Conservation (phyloP, 2,797 vertebrate genomes). For the Philypnodon macrostomus region DNA sequence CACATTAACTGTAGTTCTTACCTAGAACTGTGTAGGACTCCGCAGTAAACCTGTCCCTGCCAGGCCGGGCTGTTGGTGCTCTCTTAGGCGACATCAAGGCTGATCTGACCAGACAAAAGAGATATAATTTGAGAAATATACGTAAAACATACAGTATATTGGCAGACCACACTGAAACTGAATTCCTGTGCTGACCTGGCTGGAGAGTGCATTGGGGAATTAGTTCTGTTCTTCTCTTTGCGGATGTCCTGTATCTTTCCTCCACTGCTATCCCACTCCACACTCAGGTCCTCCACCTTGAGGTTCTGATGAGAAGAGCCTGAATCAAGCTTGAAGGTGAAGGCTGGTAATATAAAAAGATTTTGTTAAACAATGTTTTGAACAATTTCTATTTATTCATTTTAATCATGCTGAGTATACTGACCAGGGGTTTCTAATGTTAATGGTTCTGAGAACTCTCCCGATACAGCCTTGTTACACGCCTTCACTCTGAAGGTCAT, state of each 20-base stretch:
- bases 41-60: slow-evolving; percentile 90
- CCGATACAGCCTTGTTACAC: slow-evolving; percentile 93
- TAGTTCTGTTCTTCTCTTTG: slow-evolving; percentile 89
- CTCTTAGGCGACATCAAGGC: slow-evolving; percentile 90
- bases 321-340: slow-evolving; percentile 88
- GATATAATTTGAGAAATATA: neutral
- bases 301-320: slow-evolving; percentile 92
- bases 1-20: slow-evolving; percentile 65
- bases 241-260: slow-evolving; percentile 94
- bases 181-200: slow-evolving; percentile 87
- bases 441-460: slow-evolving; percentile 90
- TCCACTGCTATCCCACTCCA: slow-evolving; percentile 93
- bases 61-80: slow-evolving; percentile 79
- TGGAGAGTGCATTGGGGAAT: slow-evolving; percentile 90
- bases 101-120: slow-evolving; percentile 69
- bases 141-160: too few relatives aligned
- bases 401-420: slow-evolving; percentile 11
- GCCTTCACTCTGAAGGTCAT: slow-evolving; percentile 92
- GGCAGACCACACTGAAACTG: too few relatives aligned
- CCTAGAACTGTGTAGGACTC: slow-evolving; percentile 96
- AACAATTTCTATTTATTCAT: neutral
- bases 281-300: slow-evolving; percentile 88
- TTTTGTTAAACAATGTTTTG: neutral
- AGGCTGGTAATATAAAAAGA: slow-evolving; percentile 73
- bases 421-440: slow-evolving; percentile 91